Percentiles rank a stretch among this genome's conserved stretches.
Conservation (phyloP, 2,113 vertebrate genomes). For the Eurypyga helias region DNA sequence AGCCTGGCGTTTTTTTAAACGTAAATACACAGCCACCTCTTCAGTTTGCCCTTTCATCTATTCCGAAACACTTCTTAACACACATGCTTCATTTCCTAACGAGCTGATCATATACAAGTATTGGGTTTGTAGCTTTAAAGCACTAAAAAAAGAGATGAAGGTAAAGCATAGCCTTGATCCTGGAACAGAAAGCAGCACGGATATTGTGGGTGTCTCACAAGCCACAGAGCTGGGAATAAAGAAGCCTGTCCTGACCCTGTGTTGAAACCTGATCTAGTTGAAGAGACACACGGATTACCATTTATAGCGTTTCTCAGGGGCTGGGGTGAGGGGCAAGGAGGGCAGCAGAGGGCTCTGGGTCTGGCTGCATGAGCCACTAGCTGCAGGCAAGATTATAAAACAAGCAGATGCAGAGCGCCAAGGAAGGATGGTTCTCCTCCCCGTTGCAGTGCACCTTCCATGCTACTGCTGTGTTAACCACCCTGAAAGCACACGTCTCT, state of each 20-base stretch:
- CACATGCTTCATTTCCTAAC: constrained; percentile 1
- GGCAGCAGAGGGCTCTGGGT: background rate
- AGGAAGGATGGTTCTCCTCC: background rate
- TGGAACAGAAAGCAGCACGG: constrained; percentile 24
- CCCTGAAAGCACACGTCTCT: background rate
- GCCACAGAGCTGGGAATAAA: constrained; percentile 38
- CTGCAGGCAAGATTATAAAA: constrained; percentile 21
- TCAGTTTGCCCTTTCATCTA: constrained; percentile 61
- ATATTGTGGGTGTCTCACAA: constrained; percentile 33
- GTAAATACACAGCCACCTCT: constrained; percentile 53
- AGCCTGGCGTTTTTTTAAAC: background rate
- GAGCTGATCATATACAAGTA: constrained; percentile 40
- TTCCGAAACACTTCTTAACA: constrained; percentile 26
- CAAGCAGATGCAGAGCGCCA: background rate
- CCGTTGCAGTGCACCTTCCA: background rate
- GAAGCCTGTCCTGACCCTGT: constrained; percentile 1
- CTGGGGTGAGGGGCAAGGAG: background rate
- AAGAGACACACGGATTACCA: constrained; percentile 30
- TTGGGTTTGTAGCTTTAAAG: constrained; percentile 4
- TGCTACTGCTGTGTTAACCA: background rate
- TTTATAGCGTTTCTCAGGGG: constrained; percentile 31
- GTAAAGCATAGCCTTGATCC: constrained; percentile 31
- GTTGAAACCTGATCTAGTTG: constrained; percentile 53
- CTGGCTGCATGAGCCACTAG: background rate
- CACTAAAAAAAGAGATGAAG: constrained; percentile 17